Conservation (phyloP, 2,888 invertebrate genomes). For the Odiellus spinosus region DNA sequence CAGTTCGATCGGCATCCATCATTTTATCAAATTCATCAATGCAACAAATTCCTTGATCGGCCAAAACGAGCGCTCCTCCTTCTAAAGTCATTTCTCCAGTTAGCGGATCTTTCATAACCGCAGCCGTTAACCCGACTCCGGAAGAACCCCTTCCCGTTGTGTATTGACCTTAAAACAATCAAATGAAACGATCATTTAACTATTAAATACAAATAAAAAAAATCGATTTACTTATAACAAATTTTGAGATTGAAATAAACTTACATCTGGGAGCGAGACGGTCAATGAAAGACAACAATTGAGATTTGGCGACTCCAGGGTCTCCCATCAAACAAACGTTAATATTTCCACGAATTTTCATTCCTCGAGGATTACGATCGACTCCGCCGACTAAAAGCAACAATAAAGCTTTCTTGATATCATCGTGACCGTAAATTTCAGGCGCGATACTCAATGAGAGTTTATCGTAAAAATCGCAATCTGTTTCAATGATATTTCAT, state of each 20-base stretch:
- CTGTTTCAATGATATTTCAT: constrained; percentile 41
- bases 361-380: constrained; percentile 76
- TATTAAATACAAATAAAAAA: background rate
- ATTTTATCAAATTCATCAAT: constrained; percentile 99
- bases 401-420: constrained; percentile 91
- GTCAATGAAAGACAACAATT: constrained; percentile 83
- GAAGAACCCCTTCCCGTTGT: constrained; percentile 93
- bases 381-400: constrained; percentile 63
- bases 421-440: constrained; percentile 95
- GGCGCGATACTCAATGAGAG: constrained; percentile 88
- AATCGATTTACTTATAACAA: background rate
- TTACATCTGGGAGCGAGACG: constrained; percentile 70
- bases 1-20: constrained; percentile 85
- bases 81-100: constrained; percentile 96
- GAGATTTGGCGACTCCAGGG: constrained; percentile 98
- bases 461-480: constrained; percentile 82
- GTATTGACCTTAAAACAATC: constrained; percentile 51
- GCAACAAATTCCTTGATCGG: constrained; percentile 86
- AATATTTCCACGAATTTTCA: constrained; percentile 83
- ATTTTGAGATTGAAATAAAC: constrained; percentile 1
- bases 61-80: constrained; percentile 89
- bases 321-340: constrained; percentile 99
- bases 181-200: background rate
- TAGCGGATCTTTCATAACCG: constrained; percentile 90
- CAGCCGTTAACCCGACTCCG: constrained; percentile 96